Evolutionary conservation across 2,888 invertebrate genomes (phyloP).

Genomic region (Drosophila anomelani): DNA sequence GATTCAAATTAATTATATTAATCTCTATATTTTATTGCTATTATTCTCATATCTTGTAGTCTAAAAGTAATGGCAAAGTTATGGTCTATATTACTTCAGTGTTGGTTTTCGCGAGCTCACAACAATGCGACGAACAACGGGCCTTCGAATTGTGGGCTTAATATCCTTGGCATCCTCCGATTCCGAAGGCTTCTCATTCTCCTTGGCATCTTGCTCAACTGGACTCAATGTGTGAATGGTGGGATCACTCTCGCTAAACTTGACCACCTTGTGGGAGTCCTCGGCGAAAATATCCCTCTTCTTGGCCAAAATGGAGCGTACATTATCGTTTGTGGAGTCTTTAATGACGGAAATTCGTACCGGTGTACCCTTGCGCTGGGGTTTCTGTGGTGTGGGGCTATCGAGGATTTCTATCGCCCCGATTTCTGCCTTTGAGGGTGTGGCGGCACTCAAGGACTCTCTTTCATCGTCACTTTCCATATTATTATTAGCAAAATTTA

Average conservation of each 20-base stretch:
- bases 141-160: conserved; percentile 73
- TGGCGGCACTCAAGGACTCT: not conserved
- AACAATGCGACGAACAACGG: conserved; percentile 76
- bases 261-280: conserved; percentile 72
- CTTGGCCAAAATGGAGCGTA: conserved; percentile 63
- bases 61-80: conserved; percentile 46
- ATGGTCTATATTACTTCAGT: conserved; percentile 22
- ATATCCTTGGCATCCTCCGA: conserved; percentile 34
- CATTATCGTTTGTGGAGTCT: not conserved
- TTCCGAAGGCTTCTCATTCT: conserved; percentile 49
- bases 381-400: conserved; percentile 24
- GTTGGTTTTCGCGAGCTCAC: conserved; percentile 66
- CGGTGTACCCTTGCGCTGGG: conserved; percentile 48
- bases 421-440: conserved; percentile 5
- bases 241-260: conserved; percentile 67
- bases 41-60: conserved; percentile 16
- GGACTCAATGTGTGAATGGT: conserved; percentile 67
- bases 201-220: conserved; percentile 35
- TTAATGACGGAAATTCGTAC: conserved; percentile 18
- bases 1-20: not conserved
- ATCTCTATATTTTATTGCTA: conserved; percentile 4
- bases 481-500: not conserved
- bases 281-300: conserved; percentile 67
- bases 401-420: not conserved
- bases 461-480: conserved; percentile 1